Conservation (phyloP, 1,140 invertebrate species). For the Bombyx mori region ASM3026992v2 NC_085116.1:10222001-10222500, state of each 20-base stretch:
- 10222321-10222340: slow-evolving; percentile 18
- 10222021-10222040: slow-evolving; percentile 88
- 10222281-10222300: slow-evolving; percentile 53
- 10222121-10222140: slow-evolving; percentile 80
- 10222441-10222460: no score
- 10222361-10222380: slow-evolving; percentile 28
- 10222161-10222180: slow-evolving; percentile 90
- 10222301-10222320: slow-evolving; percentile 60
- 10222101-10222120: neutral
- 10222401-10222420: no score
- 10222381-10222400: no score
- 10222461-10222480: no score
- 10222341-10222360: slow-evolving; percentile 21
- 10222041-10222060: slow-evolving; percentile 88
- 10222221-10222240: slow-evolving; percentile 88
- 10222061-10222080: neutral
- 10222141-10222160: slow-evolving; percentile 86
- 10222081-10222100: neutral
- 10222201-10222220: slow-evolving; percentile 83
- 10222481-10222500: no score
- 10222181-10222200: slow-evolving; percentile 88
- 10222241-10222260: slow-evolving; percentile 85
- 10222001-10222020: slow-evolving; percentile 89
- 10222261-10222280: slow-evolving; percentile 73
- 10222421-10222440: no score